Percentiles rank a stretch among this genome's conserved stretches.
Evolutionary conservation across 2,888 invertebrate species (phyloP).

Genomic region (Drosophila mercatorum): DNA sequence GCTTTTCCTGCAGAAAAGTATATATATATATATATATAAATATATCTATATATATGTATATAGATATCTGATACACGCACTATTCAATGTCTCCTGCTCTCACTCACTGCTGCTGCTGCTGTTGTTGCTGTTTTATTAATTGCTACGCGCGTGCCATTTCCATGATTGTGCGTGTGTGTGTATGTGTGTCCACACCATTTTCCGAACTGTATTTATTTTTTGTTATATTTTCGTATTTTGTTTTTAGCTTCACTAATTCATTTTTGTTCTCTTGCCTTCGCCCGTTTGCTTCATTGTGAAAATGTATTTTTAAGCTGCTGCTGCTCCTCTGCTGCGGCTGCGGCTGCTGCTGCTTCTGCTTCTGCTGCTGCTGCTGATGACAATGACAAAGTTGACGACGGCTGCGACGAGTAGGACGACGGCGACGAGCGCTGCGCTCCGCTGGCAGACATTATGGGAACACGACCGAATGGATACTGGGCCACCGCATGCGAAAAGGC

Average conservation of each 20-base stretch:
- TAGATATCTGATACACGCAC: slow-evolving; percentile 31
- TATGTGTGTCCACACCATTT: slow-evolving; percentile 29
- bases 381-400: slow-evolving; percentile 77
- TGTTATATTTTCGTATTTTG: slow-evolving; percentile 39
- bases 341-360: slow-evolving; percentile 34
- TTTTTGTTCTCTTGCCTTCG: slow-evolving; percentile 68
- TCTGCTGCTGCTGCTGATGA: slow-evolving; percentile 57
- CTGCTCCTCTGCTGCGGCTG: slow-evolving; percentile 47
- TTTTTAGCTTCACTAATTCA: slow-evolving; percentile 53
- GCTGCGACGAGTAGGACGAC: slow-evolving; percentile 70
- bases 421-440: slow-evolving; percentile 65
- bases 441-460: slow-evolving; percentile 83
- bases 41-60: slow-evolving; percentile 1
- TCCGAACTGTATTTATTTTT: slow-evolving; percentile 26
- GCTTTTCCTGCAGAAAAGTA: slow-evolving; percentile 47
- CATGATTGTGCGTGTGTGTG: slow-evolving; percentile 9
- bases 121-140: slow-evolving; percentile 57
- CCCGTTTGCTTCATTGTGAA: slow-evolving; percentile 76
- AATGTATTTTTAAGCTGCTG: slow-evolving; percentile 79
- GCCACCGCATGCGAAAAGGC: slow-evolving; percentile 73
- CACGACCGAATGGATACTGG: slow-evolving; percentile 85
- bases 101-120: slow-evolving; percentile 24
- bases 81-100: slow-evolving; percentile 35
- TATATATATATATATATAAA: slow-evolving; percentile 1
- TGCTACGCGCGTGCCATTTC: slow-evolving; percentile 74